These are phyloP conservation scores for Oryzias melastigma DNA, from an alignment of 2,113 vertebrate genomes.

Conservation along the genomic window DNA sequence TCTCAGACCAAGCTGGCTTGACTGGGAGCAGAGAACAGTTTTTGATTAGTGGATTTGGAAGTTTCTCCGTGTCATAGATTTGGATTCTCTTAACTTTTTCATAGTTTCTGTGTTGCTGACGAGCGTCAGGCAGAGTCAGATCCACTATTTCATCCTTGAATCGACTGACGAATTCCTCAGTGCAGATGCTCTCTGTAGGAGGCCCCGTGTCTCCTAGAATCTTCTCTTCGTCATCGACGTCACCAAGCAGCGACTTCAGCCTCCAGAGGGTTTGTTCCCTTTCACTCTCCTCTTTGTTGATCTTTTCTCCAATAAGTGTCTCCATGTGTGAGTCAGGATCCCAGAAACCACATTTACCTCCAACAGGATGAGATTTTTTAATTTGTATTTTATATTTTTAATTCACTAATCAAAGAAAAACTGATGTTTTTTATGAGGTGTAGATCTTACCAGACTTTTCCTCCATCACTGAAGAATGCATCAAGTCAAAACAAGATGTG, in stretches of 20 bases:
- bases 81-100: slow-evolving; percentile 5
- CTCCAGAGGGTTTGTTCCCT: slow-evolving; percentile 72
- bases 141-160: slow-evolving; percentile 76
- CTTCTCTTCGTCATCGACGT: slow-evolving; percentile 13
- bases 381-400: neutral
- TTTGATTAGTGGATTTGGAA: slow-evolving; percentile 1
- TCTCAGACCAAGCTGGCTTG: neutral
- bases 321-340: slow-evolving; percentile 10
- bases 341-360: neutral
- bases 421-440: neutral
- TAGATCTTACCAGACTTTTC: slow-evolving; percentile 46
- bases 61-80: slow-evolving; percentile 19
- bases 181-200: slow-evolving; percentile 76
- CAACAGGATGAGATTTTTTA: slow-evolving; percentile 16
- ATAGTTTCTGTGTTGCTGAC: slow-evolving; percentile 12
- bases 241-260: slow-evolving; percentile 61
- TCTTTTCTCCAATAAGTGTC: slow-evolving; percentile 4
- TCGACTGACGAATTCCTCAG: slow-evolving; percentile 75
- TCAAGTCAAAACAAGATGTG: slow-evolving; percentile 49
- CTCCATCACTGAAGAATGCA: slow-evolving; percentile 7
- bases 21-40: neutral
- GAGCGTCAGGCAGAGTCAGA: slow-evolving; percentile 8
- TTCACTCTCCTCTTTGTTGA: slow-evolving; percentile 40
- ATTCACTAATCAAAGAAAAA: too few relatives aligned
- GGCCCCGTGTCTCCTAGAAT: slow-evolving; percentile 22